phyloP scores from a whole-genome alignment of 2,888 invertebrate species.

The Esperia sulphurella region DNA sequence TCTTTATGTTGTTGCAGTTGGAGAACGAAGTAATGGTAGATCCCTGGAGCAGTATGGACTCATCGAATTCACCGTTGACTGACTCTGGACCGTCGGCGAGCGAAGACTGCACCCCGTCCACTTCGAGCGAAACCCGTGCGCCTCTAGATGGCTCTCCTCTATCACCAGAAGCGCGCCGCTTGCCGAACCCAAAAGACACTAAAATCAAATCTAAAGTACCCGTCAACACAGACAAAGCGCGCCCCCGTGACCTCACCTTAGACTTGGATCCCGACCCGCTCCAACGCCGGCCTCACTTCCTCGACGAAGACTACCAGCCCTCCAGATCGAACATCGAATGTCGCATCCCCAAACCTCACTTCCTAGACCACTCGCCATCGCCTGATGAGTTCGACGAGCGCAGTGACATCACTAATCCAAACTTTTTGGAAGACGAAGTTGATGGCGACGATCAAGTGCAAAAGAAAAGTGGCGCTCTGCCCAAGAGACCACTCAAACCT shows the following conservation, averaged over 20 bases:
- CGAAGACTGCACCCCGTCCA: slow-evolving; percentile 72
- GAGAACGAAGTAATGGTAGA: slow-evolving; percentile 79
- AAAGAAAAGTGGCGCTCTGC: slow-evolving; percentile 65
- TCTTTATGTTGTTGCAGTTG: slow-evolving; percentile 67
- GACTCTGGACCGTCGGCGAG: slow-evolving; percentile 75
- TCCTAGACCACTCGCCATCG: slow-evolving; percentile 72
- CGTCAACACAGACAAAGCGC: slow-evolving; percentile 49
- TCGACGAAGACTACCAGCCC: slow-evolving; percentile 81
- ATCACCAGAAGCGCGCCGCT: slow-evolving; percentile 55
- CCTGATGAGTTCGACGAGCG: slow-evolving; percentile 75
- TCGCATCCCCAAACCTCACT: slow-evolving; percentile 75
- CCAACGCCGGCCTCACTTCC: slow-evolving; percentile 78
- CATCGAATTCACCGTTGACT: slow-evolving; percentile 73
- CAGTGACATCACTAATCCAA: slow-evolving; percentile 70
- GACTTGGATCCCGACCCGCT: slow-evolving; percentile 58
- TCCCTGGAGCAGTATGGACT: slow-evolving; percentile 79
- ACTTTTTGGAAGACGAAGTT: slow-evolving; percentile 69
- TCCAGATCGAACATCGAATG: slow-evolving; percentile 74
- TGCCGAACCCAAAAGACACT: slow-evolving; percentile 53
- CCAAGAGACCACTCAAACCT: slow-evolving; percentile 55
- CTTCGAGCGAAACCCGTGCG: slow-evolving; percentile 60
- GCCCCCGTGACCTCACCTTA: slow-evolving; percentile 62
- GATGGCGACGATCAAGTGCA: slow-evolving; percentile 61
- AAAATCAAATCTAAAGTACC: slow-evolving; percentile 41
- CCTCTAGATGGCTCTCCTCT: slow-evolving; percentile 44